A percentile compares a stretch with the other conserved stretches of the same genome.
Conservation (phyloP, 1,140 invertebrate genomes). For the Pseudomyrmex dendroicus region DNA sequence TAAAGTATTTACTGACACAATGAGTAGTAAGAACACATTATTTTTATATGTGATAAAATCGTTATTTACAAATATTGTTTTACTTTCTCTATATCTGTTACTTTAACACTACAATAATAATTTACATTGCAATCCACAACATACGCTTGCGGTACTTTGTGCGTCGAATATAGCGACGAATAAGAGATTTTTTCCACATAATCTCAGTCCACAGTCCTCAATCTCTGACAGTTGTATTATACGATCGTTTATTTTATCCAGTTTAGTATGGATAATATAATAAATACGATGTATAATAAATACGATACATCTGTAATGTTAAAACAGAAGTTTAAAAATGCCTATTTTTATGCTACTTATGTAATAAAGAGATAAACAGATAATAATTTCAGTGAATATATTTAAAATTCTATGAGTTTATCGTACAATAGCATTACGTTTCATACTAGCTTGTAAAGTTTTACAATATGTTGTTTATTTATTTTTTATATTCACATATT, state of each 20-base stretch:
- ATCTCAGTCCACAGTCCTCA: conserved; percentile 12
- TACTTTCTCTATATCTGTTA: background rate
- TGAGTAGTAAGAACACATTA: too few relatives aligned
- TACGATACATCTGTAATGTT: conserved; percentile 20
- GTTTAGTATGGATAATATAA: too few relatives aligned
- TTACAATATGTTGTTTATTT: too few relatives aligned
- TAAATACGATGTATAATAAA: too few relatives aligned
- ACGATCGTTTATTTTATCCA: conserved; percentile 15
- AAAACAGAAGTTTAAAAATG: background rate
- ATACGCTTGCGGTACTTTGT: background rate
- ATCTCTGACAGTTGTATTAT: background rate
- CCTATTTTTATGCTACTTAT: background rate
- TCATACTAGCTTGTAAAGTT: too few relatives aligned
- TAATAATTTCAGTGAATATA: background rate
- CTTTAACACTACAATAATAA: background rate
- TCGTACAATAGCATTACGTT: background rate
- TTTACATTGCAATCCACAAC: conserved; percentile 37
- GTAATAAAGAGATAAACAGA: background rate
- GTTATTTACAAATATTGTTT: background rate
- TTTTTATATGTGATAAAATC: background rate
- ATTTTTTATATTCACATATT: too few relatives aligned
- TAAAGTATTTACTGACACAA: too few relatives aligned
- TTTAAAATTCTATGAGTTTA: background rate
- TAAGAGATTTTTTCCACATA: background rate
- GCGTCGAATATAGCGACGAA: background rate